Conservation (phyloP, 2,113 vertebrate genomes). For the Montifringilla adamsi region DNA sequence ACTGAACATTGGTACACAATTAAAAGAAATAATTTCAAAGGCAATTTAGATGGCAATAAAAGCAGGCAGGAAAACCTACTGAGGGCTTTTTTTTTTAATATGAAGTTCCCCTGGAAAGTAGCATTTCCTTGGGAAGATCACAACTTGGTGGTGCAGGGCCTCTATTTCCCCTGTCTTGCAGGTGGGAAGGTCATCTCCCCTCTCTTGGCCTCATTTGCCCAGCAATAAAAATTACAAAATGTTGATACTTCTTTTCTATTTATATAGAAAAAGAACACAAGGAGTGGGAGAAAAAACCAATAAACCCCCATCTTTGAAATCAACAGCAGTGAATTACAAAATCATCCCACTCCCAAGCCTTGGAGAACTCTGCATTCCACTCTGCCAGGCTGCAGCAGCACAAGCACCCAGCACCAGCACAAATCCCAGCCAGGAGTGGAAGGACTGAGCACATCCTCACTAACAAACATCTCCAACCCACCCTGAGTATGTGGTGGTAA, state of each 20-base stretch:
- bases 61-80: not conserved
- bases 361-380: not conserved
- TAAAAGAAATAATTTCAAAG: not conserved
- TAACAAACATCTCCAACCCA: not conserved
- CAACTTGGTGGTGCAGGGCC: not conserved
- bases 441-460: not conserved
- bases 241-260: not conserved
- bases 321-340: not conserved
- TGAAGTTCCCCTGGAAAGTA: not conserved
- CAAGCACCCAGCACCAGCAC: not conserved
- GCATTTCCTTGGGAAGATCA: not conserved
- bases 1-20: not conserved
- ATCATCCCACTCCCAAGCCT: accelerated
- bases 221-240: not conserved
- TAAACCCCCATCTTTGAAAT: not conserved
- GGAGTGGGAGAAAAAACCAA: accelerated
- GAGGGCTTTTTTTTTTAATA: not conserved
- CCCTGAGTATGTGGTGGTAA: not conserved
- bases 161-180: not conserved
- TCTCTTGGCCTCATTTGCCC: not conserved
- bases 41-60: not conserved
- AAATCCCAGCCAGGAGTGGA: not conserved
- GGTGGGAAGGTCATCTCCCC: not conserved
- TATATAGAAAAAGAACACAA: not conserved
- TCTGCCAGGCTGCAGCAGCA: not conserved